Percentiles rank a stretch among this genome's conserved stretches.
phyloP scores from a whole-genome alignment of 2,797 vertebrate genomes.

The Oreonectes daqikongensis region DNA sequence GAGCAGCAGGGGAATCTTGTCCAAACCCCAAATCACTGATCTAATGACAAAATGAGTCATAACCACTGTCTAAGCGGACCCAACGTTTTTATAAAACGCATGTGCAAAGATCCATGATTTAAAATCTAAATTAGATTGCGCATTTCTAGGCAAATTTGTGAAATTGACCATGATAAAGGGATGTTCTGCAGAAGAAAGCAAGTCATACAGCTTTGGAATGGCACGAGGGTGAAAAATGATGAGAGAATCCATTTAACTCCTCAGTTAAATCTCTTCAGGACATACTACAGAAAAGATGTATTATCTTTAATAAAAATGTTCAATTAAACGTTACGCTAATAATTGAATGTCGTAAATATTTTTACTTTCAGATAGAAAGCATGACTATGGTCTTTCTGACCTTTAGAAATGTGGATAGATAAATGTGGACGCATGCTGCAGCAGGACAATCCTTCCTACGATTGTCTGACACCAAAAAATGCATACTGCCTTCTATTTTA shows the following conservation, averaged over 20 bases:
- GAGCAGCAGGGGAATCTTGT: constrained; percentile 68
- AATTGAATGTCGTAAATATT: no score
- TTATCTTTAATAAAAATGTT: no score
- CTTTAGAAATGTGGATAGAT: not conserved
- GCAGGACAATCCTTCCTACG: not conserved
- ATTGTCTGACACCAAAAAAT: not conserved
- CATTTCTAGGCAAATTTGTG: not conserved
- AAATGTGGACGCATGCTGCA: not conserved
- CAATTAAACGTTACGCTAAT: no score
- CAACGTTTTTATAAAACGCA: constrained; percentile 70
- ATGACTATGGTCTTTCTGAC: not conserved
- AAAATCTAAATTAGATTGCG: constrained; percentile 41
- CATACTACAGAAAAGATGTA: no score
- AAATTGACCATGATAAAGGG: not conserved
- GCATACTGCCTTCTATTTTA: not conserved
- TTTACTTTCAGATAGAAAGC: no score
- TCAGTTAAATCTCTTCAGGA: no score
- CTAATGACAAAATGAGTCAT: constrained; percentile 81
- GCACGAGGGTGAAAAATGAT: no score
- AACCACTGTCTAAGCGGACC: constrained; percentile 70
- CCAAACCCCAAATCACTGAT: constrained; percentile 76
- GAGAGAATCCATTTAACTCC: no score
- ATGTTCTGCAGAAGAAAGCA: no score
- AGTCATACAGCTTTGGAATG: no score
- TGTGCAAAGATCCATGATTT: constrained; percentile 60